These are phyloP conservation scores for Tylochromis polylepis DNA, from an alignment of 2,113 vertebrate genomes.

Conservation along the genomic window DNA sequence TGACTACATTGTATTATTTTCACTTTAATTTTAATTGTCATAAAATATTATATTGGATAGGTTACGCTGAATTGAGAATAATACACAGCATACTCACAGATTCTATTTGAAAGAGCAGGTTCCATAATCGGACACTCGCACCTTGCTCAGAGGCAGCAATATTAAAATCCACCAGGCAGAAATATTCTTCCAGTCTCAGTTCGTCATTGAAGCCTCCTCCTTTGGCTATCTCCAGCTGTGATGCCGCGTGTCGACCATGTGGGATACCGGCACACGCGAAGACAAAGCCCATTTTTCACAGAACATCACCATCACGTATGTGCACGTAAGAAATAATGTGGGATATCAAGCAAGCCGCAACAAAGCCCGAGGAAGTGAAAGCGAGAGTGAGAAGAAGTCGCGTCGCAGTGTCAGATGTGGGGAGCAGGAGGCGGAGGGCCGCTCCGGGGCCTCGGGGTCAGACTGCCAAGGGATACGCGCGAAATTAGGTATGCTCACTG, in stretches of 20 bases:
- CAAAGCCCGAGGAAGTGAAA: background rate
- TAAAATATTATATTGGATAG: background rate
- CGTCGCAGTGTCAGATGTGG: conserved; percentile 17
- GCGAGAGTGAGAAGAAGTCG: background rate
- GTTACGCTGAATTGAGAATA: background rate
- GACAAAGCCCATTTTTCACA: conserved; percentile 20
- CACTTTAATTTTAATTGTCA: background rate
- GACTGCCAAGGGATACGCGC: conserved; percentile 53
- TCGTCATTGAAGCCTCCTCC: background rate
- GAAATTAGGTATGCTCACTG: conserved; percentile 67
- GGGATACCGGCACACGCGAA: conserved; percentile 4
- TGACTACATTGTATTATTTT: background rate
- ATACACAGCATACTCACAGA: conserved; percentile 15
- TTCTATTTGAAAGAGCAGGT: background rate
- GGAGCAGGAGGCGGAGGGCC: conserved; percentile 49
- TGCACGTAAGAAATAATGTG: background rate
- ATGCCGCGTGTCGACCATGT: background rate
- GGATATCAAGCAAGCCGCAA: background rate
- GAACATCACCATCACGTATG: background rate
- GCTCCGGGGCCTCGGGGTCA: conserved; percentile 64
- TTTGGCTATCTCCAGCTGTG: background rate
- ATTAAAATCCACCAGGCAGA: background rate
- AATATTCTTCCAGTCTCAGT: background rate
- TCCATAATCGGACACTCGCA: background rate
- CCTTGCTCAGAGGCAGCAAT: background rate